These are phyloP conservation scores for Chrysaora quinquecirrha DNA, from an alignment of 30 jellyfish, hydroid and myxozoan genomes.

Conservation along the genomic window DNA sequence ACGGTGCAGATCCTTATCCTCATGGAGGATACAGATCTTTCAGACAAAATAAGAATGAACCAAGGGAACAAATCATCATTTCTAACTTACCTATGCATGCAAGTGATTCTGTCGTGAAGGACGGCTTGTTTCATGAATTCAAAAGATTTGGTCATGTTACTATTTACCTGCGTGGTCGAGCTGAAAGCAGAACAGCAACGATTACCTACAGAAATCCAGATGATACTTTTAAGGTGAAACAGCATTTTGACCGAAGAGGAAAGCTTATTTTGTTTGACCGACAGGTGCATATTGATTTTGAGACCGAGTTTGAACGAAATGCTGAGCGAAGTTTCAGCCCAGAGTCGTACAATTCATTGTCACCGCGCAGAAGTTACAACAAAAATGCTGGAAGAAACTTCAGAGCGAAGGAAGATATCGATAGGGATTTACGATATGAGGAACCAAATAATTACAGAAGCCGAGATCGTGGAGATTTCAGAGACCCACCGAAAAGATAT, in stretches of 20 bases:
- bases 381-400: conserved; percentile 35
- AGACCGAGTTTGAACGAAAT: conserved; percentile 46
- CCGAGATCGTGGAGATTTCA: conserved; percentile 66
- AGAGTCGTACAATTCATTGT: conserved; percentile 42
- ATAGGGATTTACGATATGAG: conserved; percentile 55
- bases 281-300: conserved; percentile 93
- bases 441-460: conserved; percentile 72
- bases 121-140: conserved; percentile 80
- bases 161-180: conserved; percentile 94
- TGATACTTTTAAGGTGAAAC: conserved; percentile 73
- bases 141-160: conserved; percentile 92
- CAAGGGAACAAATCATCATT: conserved; percentile 77
- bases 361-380: conserved; percentile 58
- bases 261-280: conserved; percentile 86
- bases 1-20: conserved; percentile 75
- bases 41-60: conserved; percentile 44
- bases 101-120: conserved; percentile 79
- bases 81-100: conserved; percentile 83
- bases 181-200: conserved; percentile 86
- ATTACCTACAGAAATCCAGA: conserved; percentile 85
- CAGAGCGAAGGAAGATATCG: conserved; percentile 57
- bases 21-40: conserved; percentile 69
- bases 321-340: conserved; percentile 75
- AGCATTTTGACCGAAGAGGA: conserved; percentile 86
- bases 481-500: conserved; percentile 52